Base-by-base conservation (phyloP, 2,113 vertebrate species). In the Psilopogon haemacephalus region DNA sequence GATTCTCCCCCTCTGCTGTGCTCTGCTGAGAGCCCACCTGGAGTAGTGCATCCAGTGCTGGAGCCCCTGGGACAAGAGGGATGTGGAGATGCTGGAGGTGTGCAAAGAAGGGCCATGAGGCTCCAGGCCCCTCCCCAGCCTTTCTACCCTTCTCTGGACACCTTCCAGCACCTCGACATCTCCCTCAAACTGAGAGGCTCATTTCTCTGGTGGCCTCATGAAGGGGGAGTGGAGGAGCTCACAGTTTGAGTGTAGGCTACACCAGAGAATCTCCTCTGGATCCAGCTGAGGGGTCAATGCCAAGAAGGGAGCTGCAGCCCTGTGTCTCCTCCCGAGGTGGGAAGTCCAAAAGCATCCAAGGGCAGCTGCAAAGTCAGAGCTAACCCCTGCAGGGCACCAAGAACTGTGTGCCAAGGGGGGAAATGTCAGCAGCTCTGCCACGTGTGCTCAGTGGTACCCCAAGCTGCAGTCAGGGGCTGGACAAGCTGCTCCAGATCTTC, bases 211-310 rank as follows among this genome's bases (percentile, higher is more conserved):
- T 44, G 42, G 40, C 13, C 40, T 54, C 0, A 1, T 5, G 5
- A 33, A 5, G 26, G 11, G 18, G 9, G 6, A 2, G 59, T 2
- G 21, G 38, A 8, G 6, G 15, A 52, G 44, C 37, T 74, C 2
- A 0, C 17, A 3, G 83, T 40, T 46, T 4, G 33, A 56, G 33
- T 3, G 0, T 32, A 24, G 9, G 7, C 50, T 1, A 30, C 0
- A 2, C 65, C 18, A 10, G 55, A 32, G 26, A 37, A 26, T 13
- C 9, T 0, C 67, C 28, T 54, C 58, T 3, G 1, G 9, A 26
- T 60, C 13, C 0, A 0, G 19, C 5, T 26, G 42, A 56, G 48
- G 42, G 38, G 11, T 59, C 8, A 5, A 9, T 15, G 30, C 56
- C 19, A 9, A 30, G 74, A 30, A 30, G 54, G 0, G 5, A 32